Base-by-base conservation (phyloP, 1,140 invertebrate species). In the Drosophila arizonae region DNA sequence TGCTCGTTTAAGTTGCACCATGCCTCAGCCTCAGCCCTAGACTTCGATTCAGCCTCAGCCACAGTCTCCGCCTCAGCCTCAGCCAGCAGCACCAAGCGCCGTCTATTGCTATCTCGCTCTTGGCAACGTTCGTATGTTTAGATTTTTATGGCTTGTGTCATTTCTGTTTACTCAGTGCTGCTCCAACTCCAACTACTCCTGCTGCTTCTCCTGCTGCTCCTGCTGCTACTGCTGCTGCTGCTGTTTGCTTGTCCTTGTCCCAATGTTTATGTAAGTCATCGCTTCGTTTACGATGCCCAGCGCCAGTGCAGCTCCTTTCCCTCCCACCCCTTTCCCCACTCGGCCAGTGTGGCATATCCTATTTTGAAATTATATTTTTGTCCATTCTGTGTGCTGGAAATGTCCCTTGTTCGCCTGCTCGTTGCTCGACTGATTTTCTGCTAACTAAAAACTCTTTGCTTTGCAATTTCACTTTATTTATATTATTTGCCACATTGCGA, bases 201-300 rank as follows among this genome's bases (percentile, higher is more conserved):
- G 9, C 41, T 63, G 6, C 28, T 6, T 6, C 28, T 30, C 4
- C 5, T 6, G 6, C 28, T 30, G 6, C 28, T 30, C 33, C 41
- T 63, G 6, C 33, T 9, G 1, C 33, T 33, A 0, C 6, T 9
- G 9, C 33, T 33, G 2, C 33, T 33, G 17, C 60, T 64, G 39
- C 84, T 74, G 79, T 77, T 81, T 67, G 84, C 68, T 51, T 62
- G 56, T 54, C 63, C 62, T 81, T 72, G 78, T 77, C 79, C 79
- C 74, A 82, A 87, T 87, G 84, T 88, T 87, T 87, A 87, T 87
- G 82, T 87, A 87, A 87, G 82, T 87, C 82, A 88, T 88, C 82
- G 82, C 76, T 82, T 86, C 81, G 81, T 81, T 86, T 87, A 87
- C 81, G 82, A 87, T 69, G 75, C 65, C 74, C 79, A 64, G 72